These are phyloP conservation scores for Corynorhinus townsendii DNA, from an alignment of 2,113 vertebrate genomes.

Conservation along the genomic window DNA sequence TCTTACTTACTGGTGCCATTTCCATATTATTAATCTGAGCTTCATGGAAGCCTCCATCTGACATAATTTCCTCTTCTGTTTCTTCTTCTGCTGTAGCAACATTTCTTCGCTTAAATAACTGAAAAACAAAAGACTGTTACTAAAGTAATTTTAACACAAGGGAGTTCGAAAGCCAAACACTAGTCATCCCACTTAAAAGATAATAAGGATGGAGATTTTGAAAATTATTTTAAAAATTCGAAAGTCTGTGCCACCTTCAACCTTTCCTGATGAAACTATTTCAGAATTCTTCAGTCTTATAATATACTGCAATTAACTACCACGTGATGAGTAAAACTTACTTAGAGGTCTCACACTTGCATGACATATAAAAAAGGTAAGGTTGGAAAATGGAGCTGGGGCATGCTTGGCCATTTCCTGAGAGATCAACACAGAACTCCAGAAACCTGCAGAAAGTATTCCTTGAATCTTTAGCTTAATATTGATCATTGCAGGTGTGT, in stretches of 20 bases:
- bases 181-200: background rate
- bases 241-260: background rate
- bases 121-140: constrained; percentile 35
- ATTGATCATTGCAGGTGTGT: background rate
- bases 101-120: constrained; percentile 98
- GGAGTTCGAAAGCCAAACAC: background rate
- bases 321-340: background rate
- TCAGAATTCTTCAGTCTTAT: background rate
- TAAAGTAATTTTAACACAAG: constrained; percentile 3
- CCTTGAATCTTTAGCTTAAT: background rate
- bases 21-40: constrained; percentile 97
- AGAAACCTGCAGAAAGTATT: background rate
- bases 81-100: constrained; percentile 93
- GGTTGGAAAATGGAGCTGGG: background rate
- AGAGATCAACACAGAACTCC: background rate
- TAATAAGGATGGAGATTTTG: background rate
- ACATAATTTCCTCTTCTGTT: constrained; percentile 96
- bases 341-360: background rate
- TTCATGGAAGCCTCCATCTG: constrained; percentile 95
- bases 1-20: constrained; percentile 87
- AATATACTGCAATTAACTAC: background rate
- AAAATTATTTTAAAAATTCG: constrained; percentile 25
- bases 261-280: background rate
- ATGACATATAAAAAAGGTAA: background rate
- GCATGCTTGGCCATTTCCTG: background rate